A percentile compares a stretch with the other conserved stretches of the same genome.
Evolutionary conservation across 2,888 invertebrate species (phyloP).

Genomic region (Diogma glabrata): DNA sequence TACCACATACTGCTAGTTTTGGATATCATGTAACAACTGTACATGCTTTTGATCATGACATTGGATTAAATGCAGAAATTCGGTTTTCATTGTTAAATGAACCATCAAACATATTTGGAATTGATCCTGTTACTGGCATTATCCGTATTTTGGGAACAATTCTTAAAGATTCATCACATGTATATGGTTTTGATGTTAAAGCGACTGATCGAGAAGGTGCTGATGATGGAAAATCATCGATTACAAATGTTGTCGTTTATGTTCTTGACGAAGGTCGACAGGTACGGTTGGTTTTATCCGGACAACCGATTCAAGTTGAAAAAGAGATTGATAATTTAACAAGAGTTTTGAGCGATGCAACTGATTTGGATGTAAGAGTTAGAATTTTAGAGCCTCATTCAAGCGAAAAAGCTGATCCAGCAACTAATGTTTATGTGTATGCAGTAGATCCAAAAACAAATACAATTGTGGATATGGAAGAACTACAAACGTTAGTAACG

Average conservation of each 20-base stretch:
- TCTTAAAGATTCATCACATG: conserved; percentile 52
- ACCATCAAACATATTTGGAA: conserved; percentile 60
- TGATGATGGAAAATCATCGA: conserved; percentile 70
- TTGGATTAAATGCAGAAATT: conserved; percentile 64
- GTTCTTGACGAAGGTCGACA: conserved; percentile 71
- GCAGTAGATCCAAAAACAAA: conserved; percentile 74
- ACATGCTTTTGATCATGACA: conserved; percentile 63
- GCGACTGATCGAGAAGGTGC: conserved; percentile 72
- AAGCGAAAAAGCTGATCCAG: conserved; percentile 40
- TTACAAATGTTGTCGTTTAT: conserved; percentile 78
- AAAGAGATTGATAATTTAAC: conserved; percentile 58
- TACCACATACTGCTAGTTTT: conserved; percentile 68
- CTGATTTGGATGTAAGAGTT: conserved; percentile 67
- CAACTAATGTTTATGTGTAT: conserved; percentile 73
- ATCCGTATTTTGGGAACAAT: conserved; percentile 62
- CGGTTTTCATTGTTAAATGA: conserved; percentile 72
- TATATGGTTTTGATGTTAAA: conserved; percentile 79
- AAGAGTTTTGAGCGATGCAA: conserved; percentile 53
- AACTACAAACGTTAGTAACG: conserved; percentile 60
- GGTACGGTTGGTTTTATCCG: conserved; percentile 64
- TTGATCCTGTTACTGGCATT: conserved; percentile 64
- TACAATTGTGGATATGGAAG: conserved; percentile 68
- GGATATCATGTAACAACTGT: conserved; percentile 70
- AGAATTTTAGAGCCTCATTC: conserved; percentile 63
- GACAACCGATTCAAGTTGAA: conserved; percentile 65